phyloP scores from a whole-genome alignment of 1,140 invertebrate genomes.

The Drosophila santomea region DNA sequence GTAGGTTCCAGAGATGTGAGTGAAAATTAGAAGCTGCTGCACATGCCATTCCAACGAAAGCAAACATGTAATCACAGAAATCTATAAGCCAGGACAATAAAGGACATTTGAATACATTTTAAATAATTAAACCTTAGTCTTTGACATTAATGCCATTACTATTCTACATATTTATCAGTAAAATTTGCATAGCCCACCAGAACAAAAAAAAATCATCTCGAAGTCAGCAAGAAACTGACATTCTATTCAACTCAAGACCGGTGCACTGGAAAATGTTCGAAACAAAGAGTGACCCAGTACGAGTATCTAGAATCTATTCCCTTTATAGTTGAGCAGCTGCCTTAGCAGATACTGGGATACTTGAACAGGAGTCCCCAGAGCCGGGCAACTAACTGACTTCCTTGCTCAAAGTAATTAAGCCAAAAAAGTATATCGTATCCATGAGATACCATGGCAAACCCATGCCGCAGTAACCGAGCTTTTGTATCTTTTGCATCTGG shows the following conservation, averaged over 20 bases:
- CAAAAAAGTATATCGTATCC: slow-evolving; percentile 64
- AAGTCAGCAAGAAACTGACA: neutral
- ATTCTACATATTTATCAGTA: no score
- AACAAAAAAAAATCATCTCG: neutral
- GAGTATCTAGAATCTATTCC: slow-evolving; percentile 15
- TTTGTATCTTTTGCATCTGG: slow-evolving; percentile 47
- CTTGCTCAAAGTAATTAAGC: slow-evolving; percentile 59
- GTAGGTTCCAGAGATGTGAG: neutral
- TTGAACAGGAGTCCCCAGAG: slow-evolving; percentile 2
- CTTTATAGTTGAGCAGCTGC: slow-evolving; percentile 38
- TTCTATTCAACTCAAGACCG: slow-evolving; percentile 15
- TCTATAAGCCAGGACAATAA: neutral
- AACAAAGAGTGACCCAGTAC: neutral
- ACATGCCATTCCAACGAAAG: neutral
- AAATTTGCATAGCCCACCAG: neutral
- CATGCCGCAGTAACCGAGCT: slow-evolving; percentile 16
- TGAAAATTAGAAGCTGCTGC: neutral
- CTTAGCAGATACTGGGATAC: slow-evolving; percentile 19
- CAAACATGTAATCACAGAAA: neutral
- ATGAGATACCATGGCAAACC: slow-evolving; percentile 28
- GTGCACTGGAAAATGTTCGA: slow-evolving; percentile 3
- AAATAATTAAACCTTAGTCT: no score
- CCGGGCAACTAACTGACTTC: neutral
- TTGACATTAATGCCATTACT: no score
- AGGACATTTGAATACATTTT: no score